Conservation (phyloP, 2,888 invertebrate species). For the Drosophila parthenogenetica region DNA sequence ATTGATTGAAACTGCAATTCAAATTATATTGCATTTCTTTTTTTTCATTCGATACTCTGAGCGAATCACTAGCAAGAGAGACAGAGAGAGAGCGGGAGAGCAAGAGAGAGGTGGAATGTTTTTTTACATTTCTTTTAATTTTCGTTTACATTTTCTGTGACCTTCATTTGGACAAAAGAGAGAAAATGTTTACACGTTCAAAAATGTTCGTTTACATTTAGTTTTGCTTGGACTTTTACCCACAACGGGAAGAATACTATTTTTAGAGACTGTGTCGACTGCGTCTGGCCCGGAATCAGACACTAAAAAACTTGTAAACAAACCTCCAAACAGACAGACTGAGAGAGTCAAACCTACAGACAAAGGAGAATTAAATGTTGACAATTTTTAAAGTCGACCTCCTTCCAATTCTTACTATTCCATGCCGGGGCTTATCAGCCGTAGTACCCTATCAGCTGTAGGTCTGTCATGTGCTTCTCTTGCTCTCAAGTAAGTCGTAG, state of each 20-base stretch:
- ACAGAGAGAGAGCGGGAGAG: background rate
- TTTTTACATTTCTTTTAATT: background rate
- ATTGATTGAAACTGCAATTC: constrained; percentile 44
- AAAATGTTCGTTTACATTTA: constrained; percentile 16
- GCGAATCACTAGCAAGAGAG: background rate
- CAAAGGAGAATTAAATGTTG: constrained; percentile 12
- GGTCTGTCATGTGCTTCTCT: constrained; percentile 24
- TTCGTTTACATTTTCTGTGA: constrained; percentile 11
- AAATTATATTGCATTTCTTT: constrained; percentile 29
- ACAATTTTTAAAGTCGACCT: constrained; percentile 39
- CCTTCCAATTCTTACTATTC: constrained; percentile 17
- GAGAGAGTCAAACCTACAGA: background rate
- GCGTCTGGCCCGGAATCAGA: constrained; percentile 41
- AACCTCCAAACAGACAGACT: constrained; percentile 61
- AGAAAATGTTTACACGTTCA: constrained; percentile 15
- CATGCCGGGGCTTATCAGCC: constrained; percentile 43
- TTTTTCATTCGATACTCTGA: background rate
- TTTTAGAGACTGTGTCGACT: constrained; percentile 38
- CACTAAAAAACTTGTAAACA: constrained; percentile 54
- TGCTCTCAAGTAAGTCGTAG: constrained; percentile 20
- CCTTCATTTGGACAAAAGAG: constrained; percentile 11
- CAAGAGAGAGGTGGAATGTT: background rate
- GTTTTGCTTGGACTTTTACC: constrained; percentile 37
- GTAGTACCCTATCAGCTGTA: constrained; percentile 49
- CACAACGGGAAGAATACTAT: constrained; percentile 37